A percentile compares a stretch with the other conserved stretches of the same genome.
Conservation (phyloP, 2,888 invertebrate species). For the Anoncus sp. region DNA sequence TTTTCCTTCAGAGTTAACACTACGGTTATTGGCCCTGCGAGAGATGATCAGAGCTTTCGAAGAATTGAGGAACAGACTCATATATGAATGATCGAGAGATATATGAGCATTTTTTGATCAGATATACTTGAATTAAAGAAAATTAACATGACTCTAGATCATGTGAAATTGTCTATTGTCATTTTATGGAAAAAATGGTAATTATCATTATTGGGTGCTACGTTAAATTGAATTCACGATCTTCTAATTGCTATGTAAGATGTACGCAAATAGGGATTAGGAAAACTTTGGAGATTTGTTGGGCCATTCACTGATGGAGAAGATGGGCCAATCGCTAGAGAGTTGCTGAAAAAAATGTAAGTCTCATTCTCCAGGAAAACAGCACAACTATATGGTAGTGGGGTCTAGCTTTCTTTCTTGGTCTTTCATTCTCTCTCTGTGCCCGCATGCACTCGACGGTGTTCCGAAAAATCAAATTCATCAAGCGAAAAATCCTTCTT, state of each 20-base stretch:
- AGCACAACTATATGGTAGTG: not conserved
- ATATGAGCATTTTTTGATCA: too few species aligned
- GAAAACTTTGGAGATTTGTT: not conserved
- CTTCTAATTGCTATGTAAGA: not conserved
- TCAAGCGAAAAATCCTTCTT: constrained; percentile 40
- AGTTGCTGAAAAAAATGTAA: not conserved
- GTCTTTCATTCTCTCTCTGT: not conserved
- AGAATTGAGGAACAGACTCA: too few species aligned
- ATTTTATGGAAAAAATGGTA: too few species aligned
- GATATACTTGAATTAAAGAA: too few species aligned
- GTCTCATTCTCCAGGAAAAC: constrained; percentile 7
- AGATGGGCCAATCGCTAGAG: constrained; percentile 7
- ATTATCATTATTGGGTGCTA: too few species aligned
- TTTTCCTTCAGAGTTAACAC: not conserved
- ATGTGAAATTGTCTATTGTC: too few species aligned
- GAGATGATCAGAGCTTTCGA: not conserved
- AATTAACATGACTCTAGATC: too few species aligned
- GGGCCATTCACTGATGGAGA: not conserved
- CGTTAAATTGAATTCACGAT: too few species aligned
- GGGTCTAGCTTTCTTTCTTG: not conserved
- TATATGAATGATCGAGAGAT: too few species aligned
- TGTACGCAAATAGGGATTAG: not conserved
- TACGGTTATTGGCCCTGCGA: constrained; percentile 16
- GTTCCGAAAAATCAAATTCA: constrained; percentile 47
- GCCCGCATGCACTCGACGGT: constrained; percentile 22